These are phyloP conservation scores for Camponotus floridanus DNA, from an alignment of 1,140 invertebrate genomes.

Conservation along the genomic window DNA sequence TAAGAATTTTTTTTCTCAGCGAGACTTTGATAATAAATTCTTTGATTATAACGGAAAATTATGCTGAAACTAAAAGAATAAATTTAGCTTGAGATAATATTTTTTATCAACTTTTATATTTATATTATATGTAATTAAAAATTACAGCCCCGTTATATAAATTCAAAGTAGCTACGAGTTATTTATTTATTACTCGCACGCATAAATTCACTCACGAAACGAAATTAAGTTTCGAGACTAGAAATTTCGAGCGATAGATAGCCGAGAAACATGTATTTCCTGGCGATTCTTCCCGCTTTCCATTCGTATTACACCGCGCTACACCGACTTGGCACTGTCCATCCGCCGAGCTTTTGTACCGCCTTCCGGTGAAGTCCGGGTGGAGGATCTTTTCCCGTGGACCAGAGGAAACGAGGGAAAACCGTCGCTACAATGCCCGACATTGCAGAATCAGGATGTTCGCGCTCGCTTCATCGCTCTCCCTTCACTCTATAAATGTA, in stretches of 20 bases:
- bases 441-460: slow-evolving; percentile 75
- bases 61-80: neutral
- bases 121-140: slow-evolving; percentile 1
- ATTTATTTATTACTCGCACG: neutral
- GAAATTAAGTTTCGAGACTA: slow-evolving; percentile 10
- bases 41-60: neutral
- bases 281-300: slow-evolving; percentile 32
- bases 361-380: slow-evolving; percentile 50
- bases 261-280: slow-evolving; percentile 53
- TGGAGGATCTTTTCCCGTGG: slow-evolving; percentile 47
- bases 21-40: neutral
- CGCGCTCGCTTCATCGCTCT: slow-evolving; percentile 58
- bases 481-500: slow-evolving; percentile 50
- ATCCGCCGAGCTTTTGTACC: slow-evolving; percentile 47
- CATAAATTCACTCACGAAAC: neutral
- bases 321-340: slow-evolving; percentile 50
- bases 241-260: slow-evolving; percentile 12
- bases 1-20: too few species aligned
- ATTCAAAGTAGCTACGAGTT: neutral
- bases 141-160: neutral
- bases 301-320: neutral
- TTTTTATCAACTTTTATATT: neutral
- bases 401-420: slow-evolving; percentile 67
- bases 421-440: slow-evolving; percentile 71
- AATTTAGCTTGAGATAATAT: neutral